Percentiles rank a stretch among this genome's conserved stretches.
phyloP scores from a whole-genome alignment of 2,888 invertebrate species.

The Synergus japonicus region DNA sequence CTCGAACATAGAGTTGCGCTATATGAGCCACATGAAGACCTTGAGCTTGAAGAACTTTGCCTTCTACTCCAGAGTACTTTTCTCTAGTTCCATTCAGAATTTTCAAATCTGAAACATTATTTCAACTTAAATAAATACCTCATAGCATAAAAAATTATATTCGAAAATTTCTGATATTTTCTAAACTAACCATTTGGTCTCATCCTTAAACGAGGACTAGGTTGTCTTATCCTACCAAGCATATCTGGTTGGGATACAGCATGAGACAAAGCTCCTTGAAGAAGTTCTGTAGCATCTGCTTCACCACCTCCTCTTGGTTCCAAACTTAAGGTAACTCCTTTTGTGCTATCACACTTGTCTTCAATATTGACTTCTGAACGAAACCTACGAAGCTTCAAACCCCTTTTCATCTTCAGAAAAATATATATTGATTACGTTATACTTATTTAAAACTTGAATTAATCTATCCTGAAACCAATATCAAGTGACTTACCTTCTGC shows the following conservation, averaged over 20 bases:
- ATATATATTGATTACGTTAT: not conserved
- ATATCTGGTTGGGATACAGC: conserved; percentile 78
- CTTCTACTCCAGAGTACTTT: conserved; percentile 73
- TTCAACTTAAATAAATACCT: not conserved
- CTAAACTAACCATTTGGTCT: conserved; percentile 67
- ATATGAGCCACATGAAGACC: conserved; percentile 75
- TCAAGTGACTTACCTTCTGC: conserved; percentile 67
- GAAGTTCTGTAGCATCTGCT: conserved; percentile 76
- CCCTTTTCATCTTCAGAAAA: conserved; percentile 67
- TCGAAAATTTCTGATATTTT: not conserved
- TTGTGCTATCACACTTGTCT: conserved; percentile 68
- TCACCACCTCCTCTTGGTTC: conserved; percentile 76
- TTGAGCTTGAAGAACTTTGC: conserved; percentile 75
- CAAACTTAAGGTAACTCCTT: conserved; percentile 68
- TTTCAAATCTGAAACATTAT: conserved; percentile 63
- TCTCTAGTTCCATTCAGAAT: conserved; percentile 70
- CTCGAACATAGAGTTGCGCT: conserved; percentile 74
- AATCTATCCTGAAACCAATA: not conserved
- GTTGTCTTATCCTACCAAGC: conserved; percentile 67
- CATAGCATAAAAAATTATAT: not conserved
- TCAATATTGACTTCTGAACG: conserved; percentile 77
- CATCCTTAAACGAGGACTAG: conserved; percentile 68
- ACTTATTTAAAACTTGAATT: not conserved
- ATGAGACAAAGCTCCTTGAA: conserved; percentile 71
- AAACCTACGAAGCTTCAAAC: conserved; percentile 75